These are phyloP conservation scores for Pangasianodon hypophthalmus DNA, from an alignment of 2,113 vertebrate species.

Conservation along the genomic window DNA sequence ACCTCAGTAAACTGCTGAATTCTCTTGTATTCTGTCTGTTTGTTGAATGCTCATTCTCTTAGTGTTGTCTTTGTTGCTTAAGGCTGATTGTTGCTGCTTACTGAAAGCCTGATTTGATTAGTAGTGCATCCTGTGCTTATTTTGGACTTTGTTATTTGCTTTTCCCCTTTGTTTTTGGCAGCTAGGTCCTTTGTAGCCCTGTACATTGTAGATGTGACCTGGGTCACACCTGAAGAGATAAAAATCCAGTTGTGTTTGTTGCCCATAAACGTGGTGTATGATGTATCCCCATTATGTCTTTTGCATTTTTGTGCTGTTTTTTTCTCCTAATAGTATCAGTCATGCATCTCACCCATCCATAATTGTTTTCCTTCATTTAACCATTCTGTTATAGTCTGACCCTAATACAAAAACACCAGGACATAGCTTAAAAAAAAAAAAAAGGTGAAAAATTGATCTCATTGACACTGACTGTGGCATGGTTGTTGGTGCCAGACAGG, in stretches of 20 bases:
- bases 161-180: neutral
- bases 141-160: neutral
- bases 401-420: no score
- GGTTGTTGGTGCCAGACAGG: no score
- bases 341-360: no score
- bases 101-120: neutral
- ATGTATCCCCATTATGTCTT: neutral
- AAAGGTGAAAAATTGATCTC: no score
- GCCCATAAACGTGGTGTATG: neutral
- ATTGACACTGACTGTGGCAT: no score
- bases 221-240: neutral
- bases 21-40: no score
- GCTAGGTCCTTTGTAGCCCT: neutral
- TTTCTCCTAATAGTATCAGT: no score
- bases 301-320: neutral
- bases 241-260: neutral
- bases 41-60: neutral
- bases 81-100: neutral
- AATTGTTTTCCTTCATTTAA: no score
- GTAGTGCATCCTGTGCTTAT: neutral
- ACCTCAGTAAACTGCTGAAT: neutral
- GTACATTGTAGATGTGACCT: neutral
- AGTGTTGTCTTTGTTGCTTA: no score
- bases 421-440: no score
- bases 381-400: no score